phyloP scores from a whole-genome alignment of 1,140 invertebrate genomes.

The Globodera rostochiensis region DNA sequence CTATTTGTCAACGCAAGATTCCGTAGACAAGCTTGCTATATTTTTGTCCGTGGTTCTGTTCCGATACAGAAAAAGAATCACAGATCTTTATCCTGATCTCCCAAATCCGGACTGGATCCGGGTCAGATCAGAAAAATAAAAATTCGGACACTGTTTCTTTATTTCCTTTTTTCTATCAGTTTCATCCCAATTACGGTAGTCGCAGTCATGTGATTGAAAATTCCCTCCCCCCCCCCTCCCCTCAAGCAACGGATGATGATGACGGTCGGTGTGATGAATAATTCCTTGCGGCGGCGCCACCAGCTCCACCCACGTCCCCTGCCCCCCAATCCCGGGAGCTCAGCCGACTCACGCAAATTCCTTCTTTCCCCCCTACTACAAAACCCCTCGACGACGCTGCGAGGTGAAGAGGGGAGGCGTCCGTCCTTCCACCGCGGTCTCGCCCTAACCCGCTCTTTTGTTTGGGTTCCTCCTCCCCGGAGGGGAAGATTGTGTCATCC shows the following conservation, averaged over 20 bases:
- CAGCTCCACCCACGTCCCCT: not conserved
- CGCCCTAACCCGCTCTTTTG: not conserved
- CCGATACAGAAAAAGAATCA: too few species aligned
- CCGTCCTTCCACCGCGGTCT: too few species aligned
- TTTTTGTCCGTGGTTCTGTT: too few species aligned
- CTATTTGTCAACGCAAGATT: too few species aligned
- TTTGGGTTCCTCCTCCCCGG: not conserved
- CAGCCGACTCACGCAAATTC: not conserved
- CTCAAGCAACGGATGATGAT: not conserved
- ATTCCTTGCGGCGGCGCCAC: not conserved
- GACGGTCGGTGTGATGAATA: not conserved
- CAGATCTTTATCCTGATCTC: too few species aligned
- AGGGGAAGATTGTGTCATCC: not conserved
- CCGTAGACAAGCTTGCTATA: too few species aligned
- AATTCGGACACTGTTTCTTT: too few species aligned
- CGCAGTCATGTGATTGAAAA: not conserved
- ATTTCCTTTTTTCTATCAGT: not conserved
- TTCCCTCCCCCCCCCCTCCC: not conserved
- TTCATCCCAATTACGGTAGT: not conserved
- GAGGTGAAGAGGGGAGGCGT: too few species aligned
- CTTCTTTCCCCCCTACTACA: not conserved
- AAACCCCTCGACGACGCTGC: not conserved
- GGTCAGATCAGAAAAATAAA: too few species aligned
- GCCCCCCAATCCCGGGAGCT: not conserved
- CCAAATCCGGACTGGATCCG: too few species aligned